Percentiles rank a stretch among this genome's conserved stretches.
phyloP scores from a whole-genome alignment of 2,797 vertebrate species.

The Melanotaenia parkinsoni region DNA sequence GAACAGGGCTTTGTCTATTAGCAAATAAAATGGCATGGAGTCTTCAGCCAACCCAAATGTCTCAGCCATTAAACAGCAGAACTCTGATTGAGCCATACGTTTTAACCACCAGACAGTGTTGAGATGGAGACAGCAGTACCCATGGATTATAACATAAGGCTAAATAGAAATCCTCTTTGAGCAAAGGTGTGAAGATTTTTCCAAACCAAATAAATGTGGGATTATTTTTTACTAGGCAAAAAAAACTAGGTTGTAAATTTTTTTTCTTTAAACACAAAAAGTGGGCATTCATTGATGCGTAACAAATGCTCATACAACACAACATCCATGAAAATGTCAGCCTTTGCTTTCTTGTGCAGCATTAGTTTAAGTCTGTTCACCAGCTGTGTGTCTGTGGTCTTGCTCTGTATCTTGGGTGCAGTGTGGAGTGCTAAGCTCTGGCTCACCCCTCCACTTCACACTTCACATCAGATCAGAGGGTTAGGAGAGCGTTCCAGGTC shows the following conservation, averaged over 20 bases:
- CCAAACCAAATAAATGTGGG: slow-evolving; percentile 51
- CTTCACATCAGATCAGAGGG: slow-evolving; percentile 78
- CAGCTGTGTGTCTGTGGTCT: slow-evolving; percentile 60
- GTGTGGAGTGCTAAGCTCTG: slow-evolving; percentile 60
- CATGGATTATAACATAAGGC: slow-evolving; percentile 55
- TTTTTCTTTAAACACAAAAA: slow-evolving; percentile 30
- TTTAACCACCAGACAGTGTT: slow-evolving; percentile 56
- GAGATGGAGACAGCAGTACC: slow-evolving; percentile 12
- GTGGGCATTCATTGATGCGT: slow-evolving; percentile 51
- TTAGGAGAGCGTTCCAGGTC: slow-evolving; percentile 74
- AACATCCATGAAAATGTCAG: slow-evolving; percentile 32
- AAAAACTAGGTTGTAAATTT: slow-evolving; percentile 40
- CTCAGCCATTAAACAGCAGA: slow-evolving; percentile 58
- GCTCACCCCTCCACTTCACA: slow-evolving; percentile 75
- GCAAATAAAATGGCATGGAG: slow-evolving; percentile 53
- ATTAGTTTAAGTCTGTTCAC: slow-evolving; percentile 50
- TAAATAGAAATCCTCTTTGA: slow-evolving; percentile 62
- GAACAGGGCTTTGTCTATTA: slow-evolving; percentile 49
- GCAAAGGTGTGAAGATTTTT: slow-evolving; percentile 28
- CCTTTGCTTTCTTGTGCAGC: slow-evolving; percentile 4
- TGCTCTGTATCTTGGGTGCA: slow-evolving; percentile 66
- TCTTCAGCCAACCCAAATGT: slow-evolving; percentile 51
- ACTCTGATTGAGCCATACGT: slow-evolving; percentile 56
- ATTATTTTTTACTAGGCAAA: slow-evolving; percentile 43
- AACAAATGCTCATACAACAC: slow-evolving; percentile 38